Conservation (phyloP, 1,140 invertebrate genomes). For the Ceratoteleas bidentatus region DNA sequence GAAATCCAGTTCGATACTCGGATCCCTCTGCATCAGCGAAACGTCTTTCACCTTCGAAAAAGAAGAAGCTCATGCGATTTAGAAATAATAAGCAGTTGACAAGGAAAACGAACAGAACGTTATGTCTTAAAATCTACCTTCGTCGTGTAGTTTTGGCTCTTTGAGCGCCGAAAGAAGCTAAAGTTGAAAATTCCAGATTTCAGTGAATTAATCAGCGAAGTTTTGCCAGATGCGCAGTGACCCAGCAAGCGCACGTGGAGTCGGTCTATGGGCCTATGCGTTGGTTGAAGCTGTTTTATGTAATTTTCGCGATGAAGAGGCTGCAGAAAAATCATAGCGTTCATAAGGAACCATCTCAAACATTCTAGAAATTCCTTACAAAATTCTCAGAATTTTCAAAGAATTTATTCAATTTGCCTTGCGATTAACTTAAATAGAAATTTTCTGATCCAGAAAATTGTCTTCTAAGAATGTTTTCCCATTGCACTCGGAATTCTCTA, state of each 20-base stretch:
- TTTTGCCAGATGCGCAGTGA: conserved; percentile 89
- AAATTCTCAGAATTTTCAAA: too few species aligned
- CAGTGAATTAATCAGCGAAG: conserved; percentile 87
- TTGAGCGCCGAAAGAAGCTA: conserved; percentile 84
- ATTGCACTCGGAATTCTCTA: too few species aligned
- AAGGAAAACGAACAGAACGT: too few species aligned
- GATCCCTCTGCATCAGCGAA: conserved; percentile 71
- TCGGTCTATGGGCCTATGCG: conserved; percentile 84
- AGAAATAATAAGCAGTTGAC: background rate
- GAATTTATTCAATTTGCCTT: too few species aligned
- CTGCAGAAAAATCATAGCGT: conserved; percentile 35
- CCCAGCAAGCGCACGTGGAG: conserved; percentile 90
- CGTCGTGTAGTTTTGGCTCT: conserved; percentile 76
- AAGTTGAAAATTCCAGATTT: conserved; percentile 86
- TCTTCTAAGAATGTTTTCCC: too few species aligned
- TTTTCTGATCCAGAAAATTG: too few species aligned
- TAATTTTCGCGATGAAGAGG: conserved; percentile 83
- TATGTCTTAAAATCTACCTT: conserved; percentile 68
- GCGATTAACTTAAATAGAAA: too few species aligned
- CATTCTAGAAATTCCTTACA: too few species aligned
- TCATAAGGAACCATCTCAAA: too few species aligned
- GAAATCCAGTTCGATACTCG: conserved; percentile 84
- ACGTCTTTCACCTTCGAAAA: conserved; percentile 33
- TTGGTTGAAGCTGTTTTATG: conserved; percentile 87
- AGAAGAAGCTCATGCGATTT: too few species aligned